These are phyloP conservation scores for Microchrysa polita DNA, from an alignment of 2,888 invertebrate genomes.

Conservation along the genomic window DNA sequence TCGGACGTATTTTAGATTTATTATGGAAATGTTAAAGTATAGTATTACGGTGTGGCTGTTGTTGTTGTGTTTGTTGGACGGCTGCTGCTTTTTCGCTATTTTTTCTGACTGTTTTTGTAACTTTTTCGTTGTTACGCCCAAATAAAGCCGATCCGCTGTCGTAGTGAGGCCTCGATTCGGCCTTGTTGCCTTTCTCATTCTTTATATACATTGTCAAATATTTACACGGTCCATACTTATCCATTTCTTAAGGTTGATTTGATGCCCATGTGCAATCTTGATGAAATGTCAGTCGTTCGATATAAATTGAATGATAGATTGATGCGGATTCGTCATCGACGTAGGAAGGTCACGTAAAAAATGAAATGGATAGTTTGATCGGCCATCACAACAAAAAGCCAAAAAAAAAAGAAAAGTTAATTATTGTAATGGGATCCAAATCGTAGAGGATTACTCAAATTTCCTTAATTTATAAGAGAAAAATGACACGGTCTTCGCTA, in stretches of 20 bases:
- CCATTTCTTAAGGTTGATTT: slow-evolving; percentile 39
- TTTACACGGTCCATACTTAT: slow-evolving; percentile 28
- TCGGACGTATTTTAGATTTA: slow-evolving; percentile 61
- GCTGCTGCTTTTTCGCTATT: background rate
- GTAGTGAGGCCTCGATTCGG: slow-evolving; percentile 2
- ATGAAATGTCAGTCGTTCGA: slow-evolving; percentile 32
- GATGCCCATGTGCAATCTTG: slow-evolving; percentile 25
- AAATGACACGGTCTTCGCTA: too few relatives aligned
- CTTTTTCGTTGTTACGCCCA: slow-evolving; percentile 36
- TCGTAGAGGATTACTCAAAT: too few relatives aligned
- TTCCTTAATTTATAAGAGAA: too few relatives aligned
- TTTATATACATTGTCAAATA: slow-evolving; percentile 32
- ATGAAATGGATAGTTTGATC: slow-evolving; percentile 2
- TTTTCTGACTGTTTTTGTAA: too few relatives aligned
- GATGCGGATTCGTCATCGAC: slow-evolving; percentile 5
- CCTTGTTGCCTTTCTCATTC: slow-evolving; percentile 10
- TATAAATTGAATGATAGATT: slow-evolving; percentile 28
- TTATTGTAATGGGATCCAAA: too few relatives aligned
- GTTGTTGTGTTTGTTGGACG: background rate
- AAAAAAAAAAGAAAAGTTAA: too few relatives aligned
- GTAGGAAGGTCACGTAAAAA: background rate
- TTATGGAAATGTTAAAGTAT: slow-evolving; percentile 52
- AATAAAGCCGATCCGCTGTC: slow-evolving; percentile 1
- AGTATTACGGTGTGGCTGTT: slow-evolving; percentile 46
- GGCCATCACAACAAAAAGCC: too few relatives aligned